phyloP scores from a whole-genome alignment of 2,797 vertebrate genomes.

The Pipistrellus pipistrellus region DNA sequence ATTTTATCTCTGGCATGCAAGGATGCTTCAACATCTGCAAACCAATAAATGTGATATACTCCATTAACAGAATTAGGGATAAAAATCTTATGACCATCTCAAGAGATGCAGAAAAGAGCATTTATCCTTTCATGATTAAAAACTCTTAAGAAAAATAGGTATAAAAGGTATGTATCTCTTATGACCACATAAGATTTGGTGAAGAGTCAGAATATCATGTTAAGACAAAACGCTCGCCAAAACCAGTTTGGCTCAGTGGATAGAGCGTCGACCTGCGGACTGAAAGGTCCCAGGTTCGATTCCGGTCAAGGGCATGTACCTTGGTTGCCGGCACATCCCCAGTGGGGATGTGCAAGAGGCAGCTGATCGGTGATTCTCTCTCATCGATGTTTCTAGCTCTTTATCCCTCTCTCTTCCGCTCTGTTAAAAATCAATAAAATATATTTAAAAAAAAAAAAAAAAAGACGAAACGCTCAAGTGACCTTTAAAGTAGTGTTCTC shows the following conservation, averaged over 20 bases:
- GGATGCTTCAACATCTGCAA: not conserved
- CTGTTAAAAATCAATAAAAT: no score
- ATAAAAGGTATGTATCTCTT: not conserved
- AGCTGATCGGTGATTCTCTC: no score
- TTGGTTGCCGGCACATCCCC: no score
- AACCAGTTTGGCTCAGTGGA: no score
- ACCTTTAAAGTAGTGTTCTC: conserved; percentile 70
- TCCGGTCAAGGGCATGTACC: no score
- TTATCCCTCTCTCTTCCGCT: no score
- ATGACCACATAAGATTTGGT: conserved; percentile 63
- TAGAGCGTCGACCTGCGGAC: no score
- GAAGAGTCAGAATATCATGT: conserved; percentile 73
- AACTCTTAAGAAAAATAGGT: not conserved
- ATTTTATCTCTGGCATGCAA: not conserved
- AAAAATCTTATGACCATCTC: not conserved
- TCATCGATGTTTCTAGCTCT: no score
- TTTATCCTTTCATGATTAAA: not conserved
- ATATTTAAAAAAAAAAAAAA: no score
- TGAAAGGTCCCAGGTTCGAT: no score
- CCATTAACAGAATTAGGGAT: not conserved
- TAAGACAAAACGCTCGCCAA: conserved; percentile 42
- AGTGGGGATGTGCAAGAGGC: no score
- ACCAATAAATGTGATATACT: not conserved
- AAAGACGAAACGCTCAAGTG: conserved; percentile 77
- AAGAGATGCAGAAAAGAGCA: not conserved